These are phyloP conservation scores for Orthosia gothica DNA, from an alignment of 2,888 invertebrate genomes.

Conservation along the genomic window DNA sequence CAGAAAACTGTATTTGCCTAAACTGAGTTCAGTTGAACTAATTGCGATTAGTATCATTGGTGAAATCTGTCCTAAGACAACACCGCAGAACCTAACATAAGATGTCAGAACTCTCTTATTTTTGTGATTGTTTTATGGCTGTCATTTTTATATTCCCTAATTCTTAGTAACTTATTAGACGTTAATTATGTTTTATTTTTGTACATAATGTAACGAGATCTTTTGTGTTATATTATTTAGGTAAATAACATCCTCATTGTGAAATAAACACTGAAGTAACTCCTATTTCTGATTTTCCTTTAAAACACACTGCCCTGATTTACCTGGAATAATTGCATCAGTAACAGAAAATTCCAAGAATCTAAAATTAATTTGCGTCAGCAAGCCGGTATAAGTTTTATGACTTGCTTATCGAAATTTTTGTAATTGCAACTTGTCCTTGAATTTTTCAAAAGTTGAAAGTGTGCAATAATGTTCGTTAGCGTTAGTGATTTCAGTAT, in stretches of 20 bases:
- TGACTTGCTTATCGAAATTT: neutral
- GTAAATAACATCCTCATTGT: conserved; percentile 47
- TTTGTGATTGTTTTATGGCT: conserved; percentile 76
- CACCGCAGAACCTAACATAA: conserved; percentile 62
- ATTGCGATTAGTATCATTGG: too few species aligned
- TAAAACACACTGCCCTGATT: conserved; percentile 10
- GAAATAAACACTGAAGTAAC: conserved; percentile 57
- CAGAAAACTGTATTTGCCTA: too few species aligned
- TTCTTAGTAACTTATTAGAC: conserved; percentile 62
- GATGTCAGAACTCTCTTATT: conserved; percentile 63
- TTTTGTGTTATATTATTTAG: conserved; percentile 61
- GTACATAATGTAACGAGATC: conserved; percentile 66
- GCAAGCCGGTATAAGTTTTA: neutral
- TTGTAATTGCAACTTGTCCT: neutral
- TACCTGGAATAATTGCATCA: neutral
- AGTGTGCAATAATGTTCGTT: too few species aligned
- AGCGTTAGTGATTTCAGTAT: too few species aligned
- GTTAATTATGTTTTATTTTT: conserved; percentile 66
- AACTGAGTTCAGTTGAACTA: too few species aligned
- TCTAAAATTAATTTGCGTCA: neutral
- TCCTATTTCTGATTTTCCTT: conserved; percentile 46
- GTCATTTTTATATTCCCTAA: conserved; percentile 69
- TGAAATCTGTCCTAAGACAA: too few species aligned
- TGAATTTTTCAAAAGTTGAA: too few species aligned
- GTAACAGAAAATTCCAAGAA: neutral